A percentile compares a stretch with the other conserved stretches of the same genome.
Conservation (phyloP, 2,888 invertebrate species). For the Megaustenia siamemsis region DNA sequence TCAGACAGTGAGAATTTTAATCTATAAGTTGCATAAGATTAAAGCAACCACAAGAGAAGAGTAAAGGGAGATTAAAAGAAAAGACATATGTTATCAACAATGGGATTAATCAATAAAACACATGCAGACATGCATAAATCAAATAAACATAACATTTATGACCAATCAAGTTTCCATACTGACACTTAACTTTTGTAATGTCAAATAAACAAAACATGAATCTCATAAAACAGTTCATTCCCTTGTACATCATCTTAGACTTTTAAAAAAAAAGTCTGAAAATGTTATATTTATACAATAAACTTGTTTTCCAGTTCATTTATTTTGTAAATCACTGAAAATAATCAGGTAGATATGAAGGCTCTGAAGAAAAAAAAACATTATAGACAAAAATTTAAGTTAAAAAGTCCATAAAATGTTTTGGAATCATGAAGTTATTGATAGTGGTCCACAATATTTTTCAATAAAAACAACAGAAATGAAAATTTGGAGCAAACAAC, state of each 20-base stretch:
- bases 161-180: conserved; percentile 21
- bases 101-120: neutral
- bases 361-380: too few species aligned
- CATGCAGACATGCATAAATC: neutral
- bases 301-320: too few species aligned
- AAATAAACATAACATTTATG: conserved; percentile 1
- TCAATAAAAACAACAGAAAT: neutral
- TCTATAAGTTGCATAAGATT: neutral
- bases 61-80: neutral
- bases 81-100: neutral
- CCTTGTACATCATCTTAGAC: too few species aligned
- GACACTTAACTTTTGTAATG: too few species aligned
- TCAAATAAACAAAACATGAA: too few species aligned
- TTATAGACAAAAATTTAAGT: too few species aligned
- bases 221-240: too few species aligned
- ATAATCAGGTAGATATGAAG: too few species aligned
- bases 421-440: neutral
- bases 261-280: too few species aligned
- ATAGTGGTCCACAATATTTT: neutral
- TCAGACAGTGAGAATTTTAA: too few species aligned
- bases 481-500: neutral
- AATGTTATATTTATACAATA: too few species aligned
- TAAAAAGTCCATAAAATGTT: neutral
- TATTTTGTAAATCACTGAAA: too few species aligned
- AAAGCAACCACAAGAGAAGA: neutral